A percentile compares a stretch with the other conserved stretches of the same genome.
Evolutionary conservation across 2,888 invertebrate genomes (phyloP).

Genomic region (Nomada ruficornis): DNA sequence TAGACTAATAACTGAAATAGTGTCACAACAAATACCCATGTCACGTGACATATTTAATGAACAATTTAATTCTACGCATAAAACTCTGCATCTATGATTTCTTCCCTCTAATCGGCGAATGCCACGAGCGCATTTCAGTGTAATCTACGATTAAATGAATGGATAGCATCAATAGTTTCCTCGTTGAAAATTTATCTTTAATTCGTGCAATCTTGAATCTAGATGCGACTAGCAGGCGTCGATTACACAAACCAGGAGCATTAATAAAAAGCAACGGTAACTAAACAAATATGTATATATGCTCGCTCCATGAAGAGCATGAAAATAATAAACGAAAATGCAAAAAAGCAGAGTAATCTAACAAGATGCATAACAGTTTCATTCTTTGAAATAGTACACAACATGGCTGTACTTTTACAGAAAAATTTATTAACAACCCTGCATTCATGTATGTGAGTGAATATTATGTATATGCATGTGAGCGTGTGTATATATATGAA

Average conservation of each 20-base stretch:
- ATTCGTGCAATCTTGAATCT: neutral
- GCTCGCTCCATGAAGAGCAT: neutral
- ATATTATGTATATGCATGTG: neutral
- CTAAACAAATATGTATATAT: neutral
- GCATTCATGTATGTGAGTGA: conserved; percentile 45
- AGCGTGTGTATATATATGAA: neutral
- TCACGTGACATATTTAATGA: too few species aligned
- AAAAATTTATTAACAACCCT: conserved; percentile 73
- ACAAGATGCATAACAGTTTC: conserved; percentile 43
- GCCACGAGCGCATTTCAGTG: neutral
- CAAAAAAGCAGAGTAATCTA: conserved; percentile 39
- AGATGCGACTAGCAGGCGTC: neutral
- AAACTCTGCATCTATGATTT: too few species aligned
- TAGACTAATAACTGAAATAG: too few species aligned
- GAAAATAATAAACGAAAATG: neutral
- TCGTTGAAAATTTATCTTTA: neutral
- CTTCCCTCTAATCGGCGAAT: too few species aligned
- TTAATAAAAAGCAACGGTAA: neutral
- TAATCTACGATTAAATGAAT: neutral
- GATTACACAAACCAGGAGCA: too few species aligned
- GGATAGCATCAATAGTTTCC: too few species aligned
- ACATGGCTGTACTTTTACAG: conserved; percentile 77
- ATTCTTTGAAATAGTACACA: conserved; percentile 70
- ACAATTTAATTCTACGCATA: too few species aligned
- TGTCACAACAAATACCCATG: too few species aligned